A percentile compares a stretch with the other conserved stretches of the same genome.
Conservation (phyloP, 2,797 vertebrate genomes). For the Fistularia tabacaria region DNA sequence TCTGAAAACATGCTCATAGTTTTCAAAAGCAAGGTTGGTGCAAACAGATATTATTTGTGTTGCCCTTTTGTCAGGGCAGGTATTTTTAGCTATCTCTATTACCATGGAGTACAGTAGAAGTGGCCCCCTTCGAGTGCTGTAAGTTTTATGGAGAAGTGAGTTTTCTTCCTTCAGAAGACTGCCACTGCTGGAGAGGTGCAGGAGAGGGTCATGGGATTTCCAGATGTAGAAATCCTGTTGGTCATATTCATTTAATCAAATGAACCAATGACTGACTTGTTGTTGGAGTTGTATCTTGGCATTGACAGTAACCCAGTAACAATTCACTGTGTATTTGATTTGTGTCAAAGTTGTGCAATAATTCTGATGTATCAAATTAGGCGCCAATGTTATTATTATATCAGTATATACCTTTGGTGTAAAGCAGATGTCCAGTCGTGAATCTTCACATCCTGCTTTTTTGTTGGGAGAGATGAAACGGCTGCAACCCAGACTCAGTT, state of each 20-base stretch:
- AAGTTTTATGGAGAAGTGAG: constrained; percentile 75
- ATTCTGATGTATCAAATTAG: no score
- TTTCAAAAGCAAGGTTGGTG: neutral
- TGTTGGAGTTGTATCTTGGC: no score
- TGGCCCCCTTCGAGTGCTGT: constrained; percentile 74
- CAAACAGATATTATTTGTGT: neutral
- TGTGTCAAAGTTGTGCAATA: neutral
- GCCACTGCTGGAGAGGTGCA: constrained; percentile 56
- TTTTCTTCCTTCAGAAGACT: constrained; percentile 31
- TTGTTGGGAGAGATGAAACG: constrained; percentile 55
- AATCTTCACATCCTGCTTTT: constrained; percentile 56
- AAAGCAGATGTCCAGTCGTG: constrained; percentile 76
- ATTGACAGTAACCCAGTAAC: neutral
- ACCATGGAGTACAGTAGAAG: constrained; percentile 75
- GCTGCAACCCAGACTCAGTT: constrained; percentile 76
- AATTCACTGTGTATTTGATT: neutral
- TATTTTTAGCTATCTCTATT: neutral
- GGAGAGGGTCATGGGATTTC: constrained; percentile 66
- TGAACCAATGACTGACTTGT: no score
- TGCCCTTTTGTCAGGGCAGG: neutral
- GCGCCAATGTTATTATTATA: no score
- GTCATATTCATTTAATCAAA: neutral
- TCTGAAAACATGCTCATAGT: neutral
- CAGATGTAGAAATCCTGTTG: constrained; percentile 81
- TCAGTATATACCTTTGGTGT: constrained; percentile 70